Evolutionary conservation across 2,888 invertebrate genomes (phyloP).

Genomic region (Timema podura): DNA sequence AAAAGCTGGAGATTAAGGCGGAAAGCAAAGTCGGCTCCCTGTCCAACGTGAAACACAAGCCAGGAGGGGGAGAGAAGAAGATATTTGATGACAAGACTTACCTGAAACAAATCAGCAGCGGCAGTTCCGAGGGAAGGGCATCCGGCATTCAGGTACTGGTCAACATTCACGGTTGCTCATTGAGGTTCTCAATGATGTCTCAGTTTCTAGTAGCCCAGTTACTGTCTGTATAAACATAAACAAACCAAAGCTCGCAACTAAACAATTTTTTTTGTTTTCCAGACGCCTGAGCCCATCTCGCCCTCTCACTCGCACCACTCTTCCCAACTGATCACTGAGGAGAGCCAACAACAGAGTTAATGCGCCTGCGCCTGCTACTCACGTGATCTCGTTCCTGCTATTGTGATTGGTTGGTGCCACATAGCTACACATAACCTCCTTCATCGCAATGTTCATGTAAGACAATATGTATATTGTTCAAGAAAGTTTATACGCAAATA

Average conservation of each 20-base stretch:
- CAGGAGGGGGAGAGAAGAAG: slow-evolving; percentile 90
- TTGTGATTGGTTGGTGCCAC: no score
- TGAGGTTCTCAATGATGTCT: background rate
- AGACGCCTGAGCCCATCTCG: background rate
- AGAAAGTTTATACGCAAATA: no score
- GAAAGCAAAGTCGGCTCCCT: slow-evolving; percentile 88
- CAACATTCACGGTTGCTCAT: background rate
- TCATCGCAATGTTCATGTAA: no score
- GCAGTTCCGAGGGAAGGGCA: slow-evolving; percentile 37
- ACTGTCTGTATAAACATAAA: background rate
- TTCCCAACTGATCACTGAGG: background rate
- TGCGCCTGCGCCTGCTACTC: background rate
- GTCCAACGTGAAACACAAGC: slow-evolving; percentile 87
- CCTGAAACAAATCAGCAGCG: slow-evolving; percentile 62
- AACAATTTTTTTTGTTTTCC: background rate
- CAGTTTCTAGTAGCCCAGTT: background rate
- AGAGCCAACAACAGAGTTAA: background rate
- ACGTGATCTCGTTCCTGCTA: no score
- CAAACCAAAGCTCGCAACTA: background rate
- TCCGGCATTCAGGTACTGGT: slow-evolving; percentile 38
- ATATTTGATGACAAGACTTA: slow-evolving; percentile 91
- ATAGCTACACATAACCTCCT: no score
- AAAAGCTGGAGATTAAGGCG: slow-evolving; percentile 88
- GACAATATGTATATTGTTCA: no score
- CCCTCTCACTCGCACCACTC: slow-evolving; percentile 6